These are phyloP conservation scores for Cydia amplana DNA, from an alignment of 1,140 invertebrate species.

Conservation along the genomic window DNA sequence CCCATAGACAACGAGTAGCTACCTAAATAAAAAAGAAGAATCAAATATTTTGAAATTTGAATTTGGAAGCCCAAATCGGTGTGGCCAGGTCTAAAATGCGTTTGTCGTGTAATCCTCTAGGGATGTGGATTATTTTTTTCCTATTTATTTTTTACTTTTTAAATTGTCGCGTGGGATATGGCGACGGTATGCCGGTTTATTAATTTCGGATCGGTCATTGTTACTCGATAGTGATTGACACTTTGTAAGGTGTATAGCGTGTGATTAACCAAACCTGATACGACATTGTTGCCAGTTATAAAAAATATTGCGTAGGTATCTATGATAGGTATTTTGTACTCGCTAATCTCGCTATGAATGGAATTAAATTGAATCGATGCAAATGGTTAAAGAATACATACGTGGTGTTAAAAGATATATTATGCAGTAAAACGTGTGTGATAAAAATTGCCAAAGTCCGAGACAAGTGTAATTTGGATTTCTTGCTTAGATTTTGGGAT, in stretches of 20 bases:
- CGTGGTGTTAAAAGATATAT: too few relatives aligned
- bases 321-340: not conserved
- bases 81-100: slow-evolving; percentile 71
- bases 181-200: slow-evolving; percentile 57
- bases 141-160: slow-evolving; percentile 67
- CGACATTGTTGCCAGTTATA: slow-evolving; percentile 12
- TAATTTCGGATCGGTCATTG: slow-evolving; percentile 62
- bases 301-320: slow-evolving; percentile 15
- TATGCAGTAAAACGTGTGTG: too few relatives aligned
- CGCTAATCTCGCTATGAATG: not conserved
- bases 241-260: slow-evolving; percentile 18
- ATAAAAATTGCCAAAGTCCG: too few relatives aligned
- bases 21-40: slow-evolving; percentile 9
- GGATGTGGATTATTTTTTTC: slow-evolving; percentile 72
- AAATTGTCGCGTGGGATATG: slow-evolving; percentile 67
- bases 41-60: slow-evolving; percentile 50
- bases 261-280: slow-evolving; percentile 26
- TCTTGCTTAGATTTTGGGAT: too few relatives aligned
- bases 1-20: slow-evolving; percentile 3
- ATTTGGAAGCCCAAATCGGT: slow-evolving; percentile 60
- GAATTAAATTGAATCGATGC: not conserved
- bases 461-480: too few relatives aligned
- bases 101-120: slow-evolving; percentile 76
- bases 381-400: not conserved
- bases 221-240: slow-evolving; percentile 36